Evolutionary conservation across 2,888 invertebrate species (phyloP).

Genomic region (Patella pellucida): DNA sequence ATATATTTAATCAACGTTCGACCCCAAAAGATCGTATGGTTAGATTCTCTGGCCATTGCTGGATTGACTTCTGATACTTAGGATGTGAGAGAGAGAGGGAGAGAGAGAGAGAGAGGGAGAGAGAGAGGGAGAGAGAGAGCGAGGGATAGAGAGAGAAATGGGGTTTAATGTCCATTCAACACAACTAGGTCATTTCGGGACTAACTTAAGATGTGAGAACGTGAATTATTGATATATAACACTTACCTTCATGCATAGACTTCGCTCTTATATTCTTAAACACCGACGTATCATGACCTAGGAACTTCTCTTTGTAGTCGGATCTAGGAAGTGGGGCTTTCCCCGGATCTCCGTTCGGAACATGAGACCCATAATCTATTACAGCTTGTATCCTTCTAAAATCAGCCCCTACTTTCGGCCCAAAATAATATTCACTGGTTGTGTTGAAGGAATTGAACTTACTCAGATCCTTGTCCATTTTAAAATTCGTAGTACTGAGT

Average conservation of each 20-base stretch:
- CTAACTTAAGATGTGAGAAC: no score
- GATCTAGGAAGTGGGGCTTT: constrained; percentile 60
- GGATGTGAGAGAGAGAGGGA: no score
- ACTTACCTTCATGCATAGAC: constrained; percentile 59
- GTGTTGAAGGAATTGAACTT: constrained; percentile 61
- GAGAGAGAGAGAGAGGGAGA: no score
- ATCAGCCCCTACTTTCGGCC: constrained; percentile 49
- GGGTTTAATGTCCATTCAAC: no score
- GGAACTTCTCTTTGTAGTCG: constrained; percentile 59
- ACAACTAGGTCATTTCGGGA: no score
- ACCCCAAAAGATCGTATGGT: no score
- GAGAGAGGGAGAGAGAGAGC: no score
- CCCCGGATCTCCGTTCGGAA: constrained; percentile 62
- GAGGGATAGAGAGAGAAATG: no score
- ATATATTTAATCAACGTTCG: no score
- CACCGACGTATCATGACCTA: constrained; percentile 55
- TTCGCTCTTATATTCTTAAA: constrained; percentile 51
- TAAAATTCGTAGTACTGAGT: constrained; percentile 62
- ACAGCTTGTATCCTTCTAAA: constrained; percentile 31
- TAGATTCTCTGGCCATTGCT: no score
- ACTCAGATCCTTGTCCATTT: constrained; percentile 62
- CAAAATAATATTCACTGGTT: constrained; percentile 59
- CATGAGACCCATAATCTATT: constrained; percentile 41
- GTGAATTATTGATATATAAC: no score
- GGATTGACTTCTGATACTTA: no score